These are phyloP conservation scores for Macropis europaea DNA, from an alignment of 2,888 invertebrate species.

Conservation along the genomic window DNA sequence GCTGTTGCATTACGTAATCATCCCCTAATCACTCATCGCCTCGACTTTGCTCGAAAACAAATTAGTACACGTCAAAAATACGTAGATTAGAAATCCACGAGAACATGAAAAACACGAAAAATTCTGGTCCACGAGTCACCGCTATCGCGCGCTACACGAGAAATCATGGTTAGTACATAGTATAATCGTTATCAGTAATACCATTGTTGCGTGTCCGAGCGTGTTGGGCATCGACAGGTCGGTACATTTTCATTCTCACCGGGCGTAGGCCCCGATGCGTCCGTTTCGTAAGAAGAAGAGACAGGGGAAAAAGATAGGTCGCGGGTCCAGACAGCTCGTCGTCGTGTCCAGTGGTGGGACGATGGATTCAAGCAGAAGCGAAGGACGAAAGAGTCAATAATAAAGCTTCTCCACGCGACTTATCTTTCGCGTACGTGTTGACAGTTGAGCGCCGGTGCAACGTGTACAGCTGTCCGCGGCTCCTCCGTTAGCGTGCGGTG, in stretches of 20 bases:
- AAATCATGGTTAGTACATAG: background rate
- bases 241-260: no score
- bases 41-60: conserved; percentile 29
- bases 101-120: background rate
- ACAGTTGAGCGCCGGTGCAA: conserved; percentile 6
- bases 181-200: no score
- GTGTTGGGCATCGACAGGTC: no score
- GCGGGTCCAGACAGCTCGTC: background rate
- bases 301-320: background rate
- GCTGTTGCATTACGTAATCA: conserved; percentile 14
- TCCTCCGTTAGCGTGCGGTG: conserved; percentile 7
- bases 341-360: background rate
- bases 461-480: conserved; percentile 7
- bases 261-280: background rate
- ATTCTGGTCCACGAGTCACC: no score
- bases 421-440: conserved; percentile 17
- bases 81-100: background rate
- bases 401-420: background rate
- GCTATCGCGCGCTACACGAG: no score
- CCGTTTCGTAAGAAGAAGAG: background rate
- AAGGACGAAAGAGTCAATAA: conserved; percentile 9
- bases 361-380: background rate
- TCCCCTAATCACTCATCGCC: conserved; percentile 9
- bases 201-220: no score
- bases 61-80: background rate